phyloP scores from a whole-genome alignment of 2,888 invertebrate species.

The Nematopogon swammerdamellus region DNA sequence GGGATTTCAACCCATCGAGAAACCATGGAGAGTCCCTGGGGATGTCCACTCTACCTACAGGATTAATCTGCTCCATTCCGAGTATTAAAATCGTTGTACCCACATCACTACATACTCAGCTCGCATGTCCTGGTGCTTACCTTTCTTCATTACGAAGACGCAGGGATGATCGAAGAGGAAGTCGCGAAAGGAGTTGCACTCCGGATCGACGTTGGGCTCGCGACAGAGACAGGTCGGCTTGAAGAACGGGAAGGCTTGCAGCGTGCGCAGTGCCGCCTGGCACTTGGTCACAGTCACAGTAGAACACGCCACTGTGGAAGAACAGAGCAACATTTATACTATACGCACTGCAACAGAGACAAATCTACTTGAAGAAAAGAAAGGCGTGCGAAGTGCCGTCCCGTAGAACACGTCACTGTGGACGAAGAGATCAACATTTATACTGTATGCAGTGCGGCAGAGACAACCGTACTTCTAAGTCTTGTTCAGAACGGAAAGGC shows the following conservation, averaged over 20 bases:
- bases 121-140: too few species aligned
- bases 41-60: too few species aligned
- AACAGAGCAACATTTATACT: slow-evolving; percentile 30
- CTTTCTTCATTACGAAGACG: slow-evolving; percentile 86
- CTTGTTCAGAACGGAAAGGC: slow-evolving; percentile 91
- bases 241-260: slow-evolving; percentile 91
- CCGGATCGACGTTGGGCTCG: slow-evolving; percentile 86
- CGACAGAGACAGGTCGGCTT: slow-evolving; percentile 90
- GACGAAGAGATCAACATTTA: not conserved
- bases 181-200: slow-evolving; percentile 90
- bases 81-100: too few species aligned
- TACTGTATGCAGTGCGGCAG: too few species aligned
- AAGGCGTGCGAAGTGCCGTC: too few species aligned
- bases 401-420: not conserved
- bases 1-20: too few species aligned
- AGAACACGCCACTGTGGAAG: slow-evolving; percentile 86
- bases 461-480: too few species aligned
- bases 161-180: slow-evolving; percentile 93
- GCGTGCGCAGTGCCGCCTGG: slow-evolving; percentile 83
- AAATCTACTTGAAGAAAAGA: slow-evolving; percentile 77
- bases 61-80: too few species aligned
- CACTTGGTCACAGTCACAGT: slow-evolving; percentile 92
- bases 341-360: slow-evolving; percentile 86
- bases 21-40: too few species aligned
- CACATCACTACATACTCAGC: too few species aligned